Evolutionary conservation across 2,113 vertebrate species (phyloP).

Genomic region (Scytalopus superciliaris): DNA sequence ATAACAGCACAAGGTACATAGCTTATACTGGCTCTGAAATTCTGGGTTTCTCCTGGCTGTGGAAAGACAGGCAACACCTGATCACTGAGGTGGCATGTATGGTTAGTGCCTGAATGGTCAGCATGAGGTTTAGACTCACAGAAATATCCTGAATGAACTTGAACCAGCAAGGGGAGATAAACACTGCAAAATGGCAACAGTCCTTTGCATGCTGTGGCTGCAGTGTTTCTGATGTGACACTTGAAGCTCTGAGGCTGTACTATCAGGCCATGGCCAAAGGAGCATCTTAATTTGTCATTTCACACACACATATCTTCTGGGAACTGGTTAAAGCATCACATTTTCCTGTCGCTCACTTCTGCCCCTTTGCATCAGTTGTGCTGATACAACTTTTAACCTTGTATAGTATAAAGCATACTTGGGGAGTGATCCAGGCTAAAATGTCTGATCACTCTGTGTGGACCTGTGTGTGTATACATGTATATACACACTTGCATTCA

Average conservation of each 20-base stretch:
- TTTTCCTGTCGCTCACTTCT: background rate
- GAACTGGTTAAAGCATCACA: background rate
- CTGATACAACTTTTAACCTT: background rate
- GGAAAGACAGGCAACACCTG: background rate
- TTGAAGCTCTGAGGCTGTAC: background rate
- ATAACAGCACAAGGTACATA: background rate
- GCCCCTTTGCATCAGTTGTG: background rate
- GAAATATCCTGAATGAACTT: background rate
- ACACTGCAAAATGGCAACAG: background rate
- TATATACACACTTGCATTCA: no score
- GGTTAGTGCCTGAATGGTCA: background rate
- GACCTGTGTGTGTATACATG: background rate
- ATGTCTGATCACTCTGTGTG: background rate
- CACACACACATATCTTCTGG: background rate
- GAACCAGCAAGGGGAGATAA: background rate
- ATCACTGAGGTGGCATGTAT: background rate
- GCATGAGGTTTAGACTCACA: background rate
- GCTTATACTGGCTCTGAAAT: background rate
- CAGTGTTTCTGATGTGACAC: background rate
- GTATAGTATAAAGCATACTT: background rate
- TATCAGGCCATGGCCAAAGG: background rate
- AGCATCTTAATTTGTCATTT: background rate
- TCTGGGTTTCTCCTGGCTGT: background rate
- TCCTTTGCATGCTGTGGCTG: background rate
- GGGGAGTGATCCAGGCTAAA: background rate